Conservation (phyloP, 2,888 invertebrate genomes). For the Trichogramma evanescens region DNA sequence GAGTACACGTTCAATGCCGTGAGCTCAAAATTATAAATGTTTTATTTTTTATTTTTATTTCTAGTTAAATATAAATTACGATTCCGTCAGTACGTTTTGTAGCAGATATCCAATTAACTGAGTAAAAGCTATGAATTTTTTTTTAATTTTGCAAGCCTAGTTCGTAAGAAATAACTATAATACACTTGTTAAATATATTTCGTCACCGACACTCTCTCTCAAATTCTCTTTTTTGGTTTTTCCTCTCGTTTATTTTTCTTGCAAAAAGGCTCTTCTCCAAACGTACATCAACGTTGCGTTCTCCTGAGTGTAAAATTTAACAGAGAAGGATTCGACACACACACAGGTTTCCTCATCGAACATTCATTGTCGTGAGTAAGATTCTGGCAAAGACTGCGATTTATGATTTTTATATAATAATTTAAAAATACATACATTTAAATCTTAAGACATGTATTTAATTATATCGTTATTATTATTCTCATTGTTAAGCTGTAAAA, state of each 20-base stretch:
- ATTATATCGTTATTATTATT: slow-evolving; percentile 6
- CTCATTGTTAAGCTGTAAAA: slow-evolving; percentile 5
- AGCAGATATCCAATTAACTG: too few relatives aligned
- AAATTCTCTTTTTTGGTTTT: too few relatives aligned
- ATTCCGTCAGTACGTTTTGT: too few relatives aligned
- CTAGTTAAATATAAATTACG: too few relatives aligned
- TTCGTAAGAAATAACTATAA: too few relatives aligned
- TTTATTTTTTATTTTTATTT: background rate
- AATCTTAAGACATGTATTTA: background rate
- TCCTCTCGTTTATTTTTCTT: too few relatives aligned
- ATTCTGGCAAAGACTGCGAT: slow-evolving; percentile 19
- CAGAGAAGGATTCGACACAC: background rate
- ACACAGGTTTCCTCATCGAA: slow-evolving; percentile 4
- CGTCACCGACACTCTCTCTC: background rate
- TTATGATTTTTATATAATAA: too few relatives aligned
- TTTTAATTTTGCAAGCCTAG: too few relatives aligned
- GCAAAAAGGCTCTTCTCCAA: too few relatives aligned
- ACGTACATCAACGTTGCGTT: too few relatives aligned
- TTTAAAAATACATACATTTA: background rate
- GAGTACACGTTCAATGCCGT: slow-evolving; percentile 44
- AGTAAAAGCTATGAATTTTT: too few relatives aligned
- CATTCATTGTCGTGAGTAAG: slow-evolving; percentile 25
- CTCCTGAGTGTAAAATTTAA: too few relatives aligned
- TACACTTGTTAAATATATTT: background rate
- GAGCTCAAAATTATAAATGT: slow-evolving; percentile 19